These are phyloP conservation scores for Gephyroberyx darwinii DNA, from an alignment of 2,797 vertebrate species.

Conservation along the genomic window DNA sequence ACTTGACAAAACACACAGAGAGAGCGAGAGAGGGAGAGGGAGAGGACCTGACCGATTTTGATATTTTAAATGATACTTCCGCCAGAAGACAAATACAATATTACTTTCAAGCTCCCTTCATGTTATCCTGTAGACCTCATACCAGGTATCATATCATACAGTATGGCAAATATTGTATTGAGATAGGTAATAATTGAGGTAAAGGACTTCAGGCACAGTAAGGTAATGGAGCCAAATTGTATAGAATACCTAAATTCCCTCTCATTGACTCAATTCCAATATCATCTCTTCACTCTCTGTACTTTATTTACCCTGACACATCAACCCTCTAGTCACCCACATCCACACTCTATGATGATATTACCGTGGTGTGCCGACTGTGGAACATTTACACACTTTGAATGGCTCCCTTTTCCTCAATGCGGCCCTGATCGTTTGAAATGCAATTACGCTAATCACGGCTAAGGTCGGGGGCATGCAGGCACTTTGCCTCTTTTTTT, in stretches of 20 bases:
- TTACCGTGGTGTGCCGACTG: constrained; percentile 61
- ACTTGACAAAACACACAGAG: constrained; percentile 1
- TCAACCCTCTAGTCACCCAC: constrained; percentile 36
- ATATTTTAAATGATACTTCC: neutral
- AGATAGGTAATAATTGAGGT: neutral
- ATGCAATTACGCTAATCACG: constrained; percentile 82
- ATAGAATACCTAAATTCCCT: constrained; percentile 19
- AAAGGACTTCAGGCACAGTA: neutral
- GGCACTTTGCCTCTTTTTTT: constrained; percentile 45
- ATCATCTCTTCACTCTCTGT: constrained; percentile 33
- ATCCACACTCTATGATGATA: constrained; percentile 51
- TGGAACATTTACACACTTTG: constrained; percentile 64
- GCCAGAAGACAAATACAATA: neutral
- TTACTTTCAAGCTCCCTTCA: constrained; percentile 8
- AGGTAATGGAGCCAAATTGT: constrained; percentile 5
- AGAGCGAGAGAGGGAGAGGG: constrained; percentile 8
- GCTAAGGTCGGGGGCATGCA: constrained; percentile 65
- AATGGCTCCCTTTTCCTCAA: constrained; percentile 66
- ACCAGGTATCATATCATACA: neutral
- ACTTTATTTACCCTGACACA: constrained; percentile 46
- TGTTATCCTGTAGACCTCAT: neutral
- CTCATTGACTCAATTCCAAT: constrained; percentile 23
- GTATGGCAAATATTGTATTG: neutral
- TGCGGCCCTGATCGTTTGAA: constrained; percentile 74
- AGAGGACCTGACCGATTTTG: constrained; percentile 21